Percentiles rank a stretch among this genome's conserved stretches.
These are phyloP conservation scores for Nycticorax nycticorax DNA, from an alignment of 2,113 vertebrate genomes.

Conservation along the genomic window DNA sequence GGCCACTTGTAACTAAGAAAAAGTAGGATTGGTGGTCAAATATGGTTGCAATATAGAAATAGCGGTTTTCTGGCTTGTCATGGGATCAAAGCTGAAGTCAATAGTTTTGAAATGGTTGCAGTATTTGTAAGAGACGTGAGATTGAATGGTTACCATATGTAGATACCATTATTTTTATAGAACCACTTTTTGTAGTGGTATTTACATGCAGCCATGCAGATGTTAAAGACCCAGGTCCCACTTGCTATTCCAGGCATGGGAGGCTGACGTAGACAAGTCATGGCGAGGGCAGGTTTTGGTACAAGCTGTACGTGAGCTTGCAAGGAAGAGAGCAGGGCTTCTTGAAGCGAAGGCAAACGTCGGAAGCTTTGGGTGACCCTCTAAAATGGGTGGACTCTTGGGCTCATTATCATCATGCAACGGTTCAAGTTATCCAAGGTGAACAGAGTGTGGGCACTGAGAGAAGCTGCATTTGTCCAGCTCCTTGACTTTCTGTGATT, in stretches of 20 bases:
- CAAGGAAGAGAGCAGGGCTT: not conserved
- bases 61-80: not conserved
- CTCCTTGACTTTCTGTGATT: not conserved
- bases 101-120: not conserved
- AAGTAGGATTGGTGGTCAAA: not conserved
- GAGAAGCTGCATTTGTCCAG: not conserved
- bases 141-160: not conserved
- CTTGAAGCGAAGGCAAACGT: not conserved
- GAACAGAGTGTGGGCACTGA: not conserved
- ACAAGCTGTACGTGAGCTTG: not conserved
- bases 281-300: not conserved
- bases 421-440: not conserved
- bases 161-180: not conserved
- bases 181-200: not conserved
- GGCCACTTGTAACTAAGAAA: not conserved
- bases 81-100: not conserved
- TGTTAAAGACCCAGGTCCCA: not conserved
- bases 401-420: not conserved
- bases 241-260: not conserved
- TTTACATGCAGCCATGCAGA: not conserved
- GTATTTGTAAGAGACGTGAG: slow-evolving; percentile 7
- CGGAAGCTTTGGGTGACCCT: not conserved
- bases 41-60: not conserved
- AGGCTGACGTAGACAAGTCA: not conserved
- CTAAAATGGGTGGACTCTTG: not conserved